A percentile compares a stretch with the other conserved stretches of the same genome.
These are phyloP conservation scores for Philereme vetulata DNA, from an alignment of 2,888 invertebrate species.

Conservation along the genomic window DNA sequence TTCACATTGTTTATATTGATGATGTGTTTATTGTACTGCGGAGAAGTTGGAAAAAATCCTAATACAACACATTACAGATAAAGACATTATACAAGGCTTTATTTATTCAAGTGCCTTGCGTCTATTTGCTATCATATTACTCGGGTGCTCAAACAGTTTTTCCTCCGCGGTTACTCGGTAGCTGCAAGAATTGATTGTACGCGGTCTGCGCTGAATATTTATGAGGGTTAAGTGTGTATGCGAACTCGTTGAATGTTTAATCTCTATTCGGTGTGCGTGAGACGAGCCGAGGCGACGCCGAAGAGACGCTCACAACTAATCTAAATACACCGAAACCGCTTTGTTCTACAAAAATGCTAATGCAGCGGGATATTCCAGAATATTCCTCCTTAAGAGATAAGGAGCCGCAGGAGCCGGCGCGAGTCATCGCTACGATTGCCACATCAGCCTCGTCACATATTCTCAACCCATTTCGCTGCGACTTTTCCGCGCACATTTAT, in stretches of 20 bases:
- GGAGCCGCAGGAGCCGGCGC: slow-evolving; percentile 50
- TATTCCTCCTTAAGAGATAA: slow-evolving; percentile 52
- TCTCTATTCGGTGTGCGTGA: slow-evolving; percentile 64
- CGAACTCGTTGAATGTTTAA: slow-evolving; percentile 82
- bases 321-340: slow-evolving; percentile 29
- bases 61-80: slow-evolving; percentile 40
- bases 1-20: slow-evolving; percentile 46
- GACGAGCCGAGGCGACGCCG: slow-evolving; percentile 26
- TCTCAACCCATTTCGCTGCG: slow-evolving; percentile 56
- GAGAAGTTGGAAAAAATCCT: slow-evolving; percentile 36
- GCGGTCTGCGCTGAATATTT: slow-evolving; percentile 78
- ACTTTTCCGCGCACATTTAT: slow-evolving; percentile 59
- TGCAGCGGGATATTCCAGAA: slow-evolving; percentile 39
- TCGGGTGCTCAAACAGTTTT: slow-evolving; percentile 74
- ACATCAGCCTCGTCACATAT: slow-evolving; percentile 55
- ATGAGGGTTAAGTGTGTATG: slow-evolving; percentile 82
- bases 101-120: slow-evolving; percentile 69
- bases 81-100: slow-evolving; percentile 50
- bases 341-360: slow-evolving; percentile 42
- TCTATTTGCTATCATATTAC: slow-evolving; percentile 74
- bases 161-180: slow-evolving; percentile 57
- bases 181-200: slow-evolving; percentile 80
- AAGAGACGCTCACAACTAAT: slow-evolving; percentile 28
- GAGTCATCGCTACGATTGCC: slow-evolving; percentile 56
- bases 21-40: slow-evolving; percentile 45